phyloP scores from a whole-genome alignment of 2,113 vertebrate species.

The Ochotona curzoniae region DNA sequence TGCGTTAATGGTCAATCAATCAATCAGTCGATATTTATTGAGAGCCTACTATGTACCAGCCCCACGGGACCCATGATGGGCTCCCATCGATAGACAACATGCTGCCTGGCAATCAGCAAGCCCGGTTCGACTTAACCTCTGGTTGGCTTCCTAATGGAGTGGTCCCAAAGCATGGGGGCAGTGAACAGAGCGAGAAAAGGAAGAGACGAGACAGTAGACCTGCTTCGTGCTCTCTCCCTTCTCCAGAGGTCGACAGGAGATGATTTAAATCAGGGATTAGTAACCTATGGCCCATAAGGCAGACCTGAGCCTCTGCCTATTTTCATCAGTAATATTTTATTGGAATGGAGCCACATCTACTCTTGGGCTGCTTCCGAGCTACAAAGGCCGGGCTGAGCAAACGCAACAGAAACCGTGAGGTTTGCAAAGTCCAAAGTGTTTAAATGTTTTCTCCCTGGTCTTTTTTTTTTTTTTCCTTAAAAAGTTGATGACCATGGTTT shows the following conservation, averaged over 20 bases:
- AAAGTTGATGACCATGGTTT: neutral
- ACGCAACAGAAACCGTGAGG: neutral
- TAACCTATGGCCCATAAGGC: neutral
- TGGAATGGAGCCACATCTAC: neutral
- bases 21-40: slow-evolving; percentile 60
- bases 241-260: neutral
- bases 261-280: neutral
- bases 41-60: slow-evolving; percentile 66
- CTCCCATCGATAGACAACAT: neutral
- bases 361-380: no score
- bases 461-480: neutral
- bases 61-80: neutral
- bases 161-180: neutral
- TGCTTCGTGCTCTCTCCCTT: neutral
- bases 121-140: neutral
- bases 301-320: neutral
- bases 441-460: neutral
- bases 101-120: neutral
- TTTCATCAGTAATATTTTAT: neutral
- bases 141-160: neutral
- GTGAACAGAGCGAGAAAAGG: neutral
- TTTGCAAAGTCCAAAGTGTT: neutral
- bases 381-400: neutral
- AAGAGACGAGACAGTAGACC: neutral
- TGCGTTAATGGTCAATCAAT: slow-evolving; percentile 35